Conservation (phyloP, 1,140 invertebrate genomes). For the Papilio polytes region DNA sequence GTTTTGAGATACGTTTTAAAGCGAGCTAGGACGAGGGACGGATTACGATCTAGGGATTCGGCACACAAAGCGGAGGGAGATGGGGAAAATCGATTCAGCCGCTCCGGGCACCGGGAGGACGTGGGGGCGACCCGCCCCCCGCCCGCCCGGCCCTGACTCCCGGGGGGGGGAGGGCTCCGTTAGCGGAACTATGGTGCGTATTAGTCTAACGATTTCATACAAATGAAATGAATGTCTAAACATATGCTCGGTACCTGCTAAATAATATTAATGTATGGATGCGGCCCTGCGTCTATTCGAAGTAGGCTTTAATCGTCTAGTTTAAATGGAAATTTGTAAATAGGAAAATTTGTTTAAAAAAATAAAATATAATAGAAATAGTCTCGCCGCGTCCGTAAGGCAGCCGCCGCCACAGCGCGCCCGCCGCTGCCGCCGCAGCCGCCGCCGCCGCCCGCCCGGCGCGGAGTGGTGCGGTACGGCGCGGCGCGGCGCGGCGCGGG, state of each 20-base stretch:
- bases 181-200: conserved; percentile 79
- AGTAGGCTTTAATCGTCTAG: conserved; percentile 83
- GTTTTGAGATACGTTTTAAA: conserved; percentile 81
- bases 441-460: too few species aligned
- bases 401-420: conserved; percentile 42
- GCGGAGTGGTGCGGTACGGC: too few species aligned
- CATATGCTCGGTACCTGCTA: conserved; percentile 82
- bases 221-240: conserved; percentile 70
- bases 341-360: conserved; percentile 74
- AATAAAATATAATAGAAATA: conserved; percentile 65
- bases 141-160: conserved; percentile 44
- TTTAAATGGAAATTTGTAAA: conserved; percentile 83
- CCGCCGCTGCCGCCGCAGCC: too few species aligned
- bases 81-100: conserved; percentile 76
- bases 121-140: conserved; percentile 43
- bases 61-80: conserved; percentile 55
- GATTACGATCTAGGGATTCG: conserved; percentile 54
- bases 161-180: conserved; percentile 56
- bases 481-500: background rate
- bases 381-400: conserved; percentile 68
- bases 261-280: conserved; percentile 80
- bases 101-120: conserved; percentile 50
- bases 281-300: conserved; percentile 82
- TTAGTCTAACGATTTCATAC: conserved; percentile 76
- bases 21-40: conserved; percentile 60